Percentiles rank a stretch among this genome's conserved stretches.
Conservation (phyloP, 2,797 vertebrate genomes). For the Thunnus albacares region DNA sequence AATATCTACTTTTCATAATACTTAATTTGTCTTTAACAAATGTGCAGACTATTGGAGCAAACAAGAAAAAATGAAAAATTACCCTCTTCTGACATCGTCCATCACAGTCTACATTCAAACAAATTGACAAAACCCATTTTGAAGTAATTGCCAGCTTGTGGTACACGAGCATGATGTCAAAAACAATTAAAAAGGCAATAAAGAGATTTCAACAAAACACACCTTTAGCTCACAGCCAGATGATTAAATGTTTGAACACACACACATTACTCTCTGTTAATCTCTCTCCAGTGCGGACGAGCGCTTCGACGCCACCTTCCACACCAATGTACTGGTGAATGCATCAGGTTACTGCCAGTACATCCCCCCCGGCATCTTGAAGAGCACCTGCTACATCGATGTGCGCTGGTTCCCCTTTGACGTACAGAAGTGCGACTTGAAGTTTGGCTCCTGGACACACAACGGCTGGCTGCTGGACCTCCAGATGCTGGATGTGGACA, state of each 20-base stretch:
- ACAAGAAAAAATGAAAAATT: background rate
- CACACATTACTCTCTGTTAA: background rate
- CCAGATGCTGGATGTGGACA: constrained; percentile 93
- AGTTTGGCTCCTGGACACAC: constrained; percentile 95
- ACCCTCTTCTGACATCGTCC: background rate
- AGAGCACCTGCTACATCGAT: constrained; percentile 94
- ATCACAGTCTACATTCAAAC: background rate
- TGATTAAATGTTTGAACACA: constrained; percentile 4
- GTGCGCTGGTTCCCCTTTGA: constrained; percentile 96
- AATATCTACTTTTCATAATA: background rate
- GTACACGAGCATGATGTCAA: background rate
- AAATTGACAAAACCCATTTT: constrained; percentile 20
- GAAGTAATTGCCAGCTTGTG: background rate
- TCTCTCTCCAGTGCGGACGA: constrained; percentile 89
- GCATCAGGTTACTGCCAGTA: constrained; percentile 93
- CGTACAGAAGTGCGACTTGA: constrained; percentile 92
- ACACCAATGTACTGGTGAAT: constrained; percentile 95
- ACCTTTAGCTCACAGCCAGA: background rate
- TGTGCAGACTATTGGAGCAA: background rate
- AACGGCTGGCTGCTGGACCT: constrained; percentile 94
- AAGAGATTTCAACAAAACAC: background rate
- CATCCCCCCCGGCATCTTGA: constrained; percentile 91
- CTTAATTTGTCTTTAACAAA: background rate
- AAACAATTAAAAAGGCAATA: constrained; percentile 14
- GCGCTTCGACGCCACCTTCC: constrained; percentile 94